Base-by-base conservation (phyloP, 1,140 invertebrate genomes). In the Pseudomyrmex flavicornis region DNA sequence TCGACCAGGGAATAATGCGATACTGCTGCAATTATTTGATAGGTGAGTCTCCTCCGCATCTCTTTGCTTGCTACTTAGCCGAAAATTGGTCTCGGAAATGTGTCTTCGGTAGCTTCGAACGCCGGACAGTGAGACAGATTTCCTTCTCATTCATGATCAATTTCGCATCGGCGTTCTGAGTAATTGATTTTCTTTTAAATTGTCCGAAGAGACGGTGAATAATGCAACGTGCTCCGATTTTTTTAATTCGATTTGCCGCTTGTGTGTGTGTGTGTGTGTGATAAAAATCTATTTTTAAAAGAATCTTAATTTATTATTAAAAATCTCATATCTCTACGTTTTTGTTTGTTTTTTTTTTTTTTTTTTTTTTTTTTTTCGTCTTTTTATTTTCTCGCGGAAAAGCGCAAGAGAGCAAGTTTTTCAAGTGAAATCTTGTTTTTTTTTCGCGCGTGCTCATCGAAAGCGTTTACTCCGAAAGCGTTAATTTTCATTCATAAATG, bases 1-100 rank as follows among this genome's bases (percentile, higher is more conserved):
- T 66, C 17, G n/a, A 68, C 35, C 48, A 20, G 84, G 85, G 85
- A 35, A 87, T 84, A 87, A 87, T 87, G 86, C 72, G 56, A 46
- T 9, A 52, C 8, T 56, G 68, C 62, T 56, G 73, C 62, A 22
- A 44, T 76, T 70, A 26, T 68, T 20, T 2, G 22, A 50, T 70
- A 83, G 85, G 86, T 87, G 83, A 87, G 86, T 87, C 10, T 87
- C 10, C 26, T 7, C 56, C 8, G 46, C 0, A 10, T 20, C 22
- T 17, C 15, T 15, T 0, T 20, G 5, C 5, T 44, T 12, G 44
- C 26, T 2, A 13, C 20, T 35, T 52, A 50, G 50, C 10, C 5
- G 9, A 17, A 9, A n/a, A 35, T 26, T 52, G 8, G 13, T 69
- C 52, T 69, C 52, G 2, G 13, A 8, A 26, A 22, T 22, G 17